A percentile compares a stretch with the other conserved stretches of the same genome.
Evolutionary conservation across 2,113 vertebrate species (phyloP).

Genomic region (Carollia perspicillata): DNA sequence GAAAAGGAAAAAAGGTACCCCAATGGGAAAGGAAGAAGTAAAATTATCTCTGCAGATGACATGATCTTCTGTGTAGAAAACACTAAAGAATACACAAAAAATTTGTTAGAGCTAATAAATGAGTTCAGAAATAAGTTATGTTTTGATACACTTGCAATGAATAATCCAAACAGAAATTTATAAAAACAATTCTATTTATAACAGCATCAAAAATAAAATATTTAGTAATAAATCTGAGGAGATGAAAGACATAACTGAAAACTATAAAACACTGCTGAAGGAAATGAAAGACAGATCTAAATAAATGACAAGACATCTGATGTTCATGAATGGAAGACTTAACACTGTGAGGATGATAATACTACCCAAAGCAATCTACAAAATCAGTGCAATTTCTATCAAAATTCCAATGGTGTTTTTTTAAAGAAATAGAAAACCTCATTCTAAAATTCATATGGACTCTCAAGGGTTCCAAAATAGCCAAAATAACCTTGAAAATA

Average conservation of each 20-base stretch:
- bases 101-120: not conserved
- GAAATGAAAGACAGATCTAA: not conserved
- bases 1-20: not conserved
- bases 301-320: not conserved
- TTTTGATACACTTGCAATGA: not conserved
- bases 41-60: not conserved
- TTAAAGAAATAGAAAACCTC: not conserved
- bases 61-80: not conserved
- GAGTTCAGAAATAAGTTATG: not conserved
- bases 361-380: not conserved
- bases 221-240: not conserved
- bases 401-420: not conserved
- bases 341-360: not conserved
- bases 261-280: not conserved
- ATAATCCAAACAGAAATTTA: not conserved
- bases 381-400: not conserved
- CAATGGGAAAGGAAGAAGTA: not conserved
- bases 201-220: slow-evolving; percentile 25
- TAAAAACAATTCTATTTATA: not conserved
- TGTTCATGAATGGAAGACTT: not conserved
- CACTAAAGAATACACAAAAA: not conserved
- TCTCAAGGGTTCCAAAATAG: not conserved
- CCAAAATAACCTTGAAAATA: not conserved
- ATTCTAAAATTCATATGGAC: not conserved
- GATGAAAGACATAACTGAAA: not conserved